Conservation (phyloP, 1,140 invertebrate genomes). For the Camponotus vicinus region DNA sequence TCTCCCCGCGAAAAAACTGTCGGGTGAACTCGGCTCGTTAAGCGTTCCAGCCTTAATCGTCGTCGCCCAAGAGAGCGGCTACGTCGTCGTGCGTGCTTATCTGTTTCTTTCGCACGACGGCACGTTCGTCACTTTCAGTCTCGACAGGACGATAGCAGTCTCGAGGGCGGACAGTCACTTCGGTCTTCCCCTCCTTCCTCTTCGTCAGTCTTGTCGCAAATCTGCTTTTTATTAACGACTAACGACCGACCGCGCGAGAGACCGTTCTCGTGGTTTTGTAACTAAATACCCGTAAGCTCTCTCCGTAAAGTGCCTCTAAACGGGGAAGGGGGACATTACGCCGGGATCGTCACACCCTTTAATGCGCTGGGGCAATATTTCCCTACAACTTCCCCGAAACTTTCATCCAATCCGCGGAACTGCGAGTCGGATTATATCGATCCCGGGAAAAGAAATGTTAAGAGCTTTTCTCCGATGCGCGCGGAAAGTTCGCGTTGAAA, state of each 20-base stretch:
- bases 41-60: background rate
- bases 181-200: background rate
- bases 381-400: constrained; percentile 29
- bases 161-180: background rate
- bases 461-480: background rate
- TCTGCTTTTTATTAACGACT: constrained; percentile 58
- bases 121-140: constrained; percentile 41
- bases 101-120: constrained; percentile 39
- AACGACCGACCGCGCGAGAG: constrained; percentile 44
- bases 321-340: constrained; percentile 20
- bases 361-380: constrained; percentile 54
- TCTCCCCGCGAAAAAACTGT: background rate
- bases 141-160: constrained; percentile 7
- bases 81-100: constrained; percentile 36
- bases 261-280: constrained; percentile 39
- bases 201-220: constrained; percentile 6
- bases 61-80: background rate
- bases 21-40: constrained; percentile 20
- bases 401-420: constrained; percentile 35
- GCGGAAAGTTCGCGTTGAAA: constrained; percentile 10
- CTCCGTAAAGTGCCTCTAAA: constrained; percentile 41
- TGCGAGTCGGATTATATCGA: constrained; percentile 49
- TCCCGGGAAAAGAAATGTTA: constrained; percentile 27
- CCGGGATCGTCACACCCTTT: constrained; percentile 47
- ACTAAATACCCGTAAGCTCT: constrained; percentile 60